Conservation (phyloP, 2,888 invertebrate species). For the Endotricha flammealis region DNA sequence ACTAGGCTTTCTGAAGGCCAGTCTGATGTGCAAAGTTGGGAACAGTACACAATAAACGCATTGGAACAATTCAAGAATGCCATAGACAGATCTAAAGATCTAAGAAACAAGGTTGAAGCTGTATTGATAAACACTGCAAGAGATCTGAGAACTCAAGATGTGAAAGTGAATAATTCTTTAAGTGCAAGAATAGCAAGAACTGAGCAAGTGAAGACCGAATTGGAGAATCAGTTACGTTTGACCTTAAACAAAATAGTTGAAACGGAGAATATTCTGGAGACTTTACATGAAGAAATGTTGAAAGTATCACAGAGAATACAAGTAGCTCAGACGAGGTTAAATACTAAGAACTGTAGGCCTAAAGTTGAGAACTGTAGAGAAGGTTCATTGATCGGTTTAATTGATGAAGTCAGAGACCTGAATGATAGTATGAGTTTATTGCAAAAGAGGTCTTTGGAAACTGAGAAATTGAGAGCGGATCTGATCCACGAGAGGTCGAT, state of each 20-base stretch:
- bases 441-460: constrained; percentile 54
- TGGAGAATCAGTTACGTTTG: constrained; percentile 83
- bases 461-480: constrained; percentile 56
- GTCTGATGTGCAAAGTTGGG: constrained; percentile 90
- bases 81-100: constrained; percentile 82
- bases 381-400: constrained; percentile 57
- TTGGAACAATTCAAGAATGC: constrained; percentile 86
- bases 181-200: constrained; percentile 85
- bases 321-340: constrained; percentile 65
- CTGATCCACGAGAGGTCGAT: constrained; percentile 60
- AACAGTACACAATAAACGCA: constrained; percentile 86
- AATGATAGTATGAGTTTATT: constrained; percentile 62
- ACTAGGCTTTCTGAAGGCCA: constrained; percentile 89
- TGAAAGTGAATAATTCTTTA: constrained; percentile 86
- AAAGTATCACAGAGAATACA: constrained; percentile 63
- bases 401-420: constrained; percentile 63
- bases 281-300: constrained; percentile 59
- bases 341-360: constrained; percentile 58
- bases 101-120: constrained; percentile 85
- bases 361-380: constrained; percentile 68
- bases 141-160: constrained; percentile 89
- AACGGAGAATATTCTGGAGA: constrained; percentile 61
- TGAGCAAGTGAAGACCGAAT: constrained; percentile 83
- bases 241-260: constrained; percentile 60
- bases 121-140: constrained; percentile 86